phyloP scores from a whole-genome alignment of 2,797 vertebrate species.

The Eutrigla gurnardus region DNA sequence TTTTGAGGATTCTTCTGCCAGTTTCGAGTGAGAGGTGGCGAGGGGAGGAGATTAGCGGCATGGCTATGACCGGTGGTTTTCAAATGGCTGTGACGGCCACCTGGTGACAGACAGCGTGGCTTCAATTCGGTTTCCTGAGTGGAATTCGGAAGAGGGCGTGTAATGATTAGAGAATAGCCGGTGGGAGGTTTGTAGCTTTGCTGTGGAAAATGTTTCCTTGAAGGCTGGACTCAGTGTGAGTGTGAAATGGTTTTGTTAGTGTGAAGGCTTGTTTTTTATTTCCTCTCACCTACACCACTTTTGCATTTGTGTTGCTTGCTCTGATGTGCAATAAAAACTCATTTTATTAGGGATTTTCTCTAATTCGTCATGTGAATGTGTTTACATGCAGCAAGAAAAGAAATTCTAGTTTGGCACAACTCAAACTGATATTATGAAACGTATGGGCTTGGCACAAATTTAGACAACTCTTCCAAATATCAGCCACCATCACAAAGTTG shows the following conservation, averaged over 20 bases:
- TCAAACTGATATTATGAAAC: neutral
- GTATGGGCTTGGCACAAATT: no score
- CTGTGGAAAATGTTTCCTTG: conserved; percentile 4
- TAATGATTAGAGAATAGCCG: conserved; percentile 19
- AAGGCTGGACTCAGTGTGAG: neutral
- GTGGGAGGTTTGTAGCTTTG: neutral
- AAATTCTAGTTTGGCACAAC: no score
- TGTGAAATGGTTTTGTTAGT: conserved; percentile 1
- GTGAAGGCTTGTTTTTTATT: conserved; percentile 18
- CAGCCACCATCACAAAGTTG: no score
- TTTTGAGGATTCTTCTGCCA: conserved; percentile 11
- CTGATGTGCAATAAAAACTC: neutral
- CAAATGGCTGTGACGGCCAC: conserved; percentile 34
- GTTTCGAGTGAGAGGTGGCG: conserved; percentile 23
- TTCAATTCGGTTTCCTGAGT: conserved; percentile 19
- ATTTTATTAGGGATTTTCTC: neutral
- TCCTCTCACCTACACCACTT: neutral
- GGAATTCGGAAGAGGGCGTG: conserved; percentile 5
- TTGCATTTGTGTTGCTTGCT: conserved; percentile 15
- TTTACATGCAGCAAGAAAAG: neutral
- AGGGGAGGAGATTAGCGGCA: conserved; percentile 23
- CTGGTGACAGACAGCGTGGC: conserved; percentile 50
- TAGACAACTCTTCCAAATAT: no score
- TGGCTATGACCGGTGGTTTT: conserved; percentile 27
- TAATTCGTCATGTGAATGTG: neutral